These are phyloP conservation scores for Halocynthia aurantium DNA, from an alignment of 23 tunicate species.

Conservation along the genomic window DNA sequence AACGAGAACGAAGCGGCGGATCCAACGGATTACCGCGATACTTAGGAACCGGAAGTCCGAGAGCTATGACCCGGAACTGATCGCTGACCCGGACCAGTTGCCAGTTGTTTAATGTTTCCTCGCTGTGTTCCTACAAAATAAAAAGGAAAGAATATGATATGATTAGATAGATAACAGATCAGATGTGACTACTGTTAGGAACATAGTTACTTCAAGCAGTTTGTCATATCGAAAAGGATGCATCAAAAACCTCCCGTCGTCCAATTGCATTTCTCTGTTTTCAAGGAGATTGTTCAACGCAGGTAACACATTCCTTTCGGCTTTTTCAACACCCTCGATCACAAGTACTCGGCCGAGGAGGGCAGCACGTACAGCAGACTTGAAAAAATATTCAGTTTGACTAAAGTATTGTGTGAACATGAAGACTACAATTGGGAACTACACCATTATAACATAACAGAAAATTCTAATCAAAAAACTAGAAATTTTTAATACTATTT, in stretches of 20 bases:
- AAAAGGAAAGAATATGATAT: background rate
- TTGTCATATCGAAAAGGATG: slow-evolving; percentile 77
- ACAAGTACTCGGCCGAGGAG: slow-evolving; percentile 69
- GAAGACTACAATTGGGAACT: too few relatives aligned
- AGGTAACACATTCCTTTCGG: slow-evolving; percentile 91
- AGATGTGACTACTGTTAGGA: background rate
- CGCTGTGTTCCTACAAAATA: slow-evolving; percentile 57
- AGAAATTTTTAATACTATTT: too few relatives aligned
- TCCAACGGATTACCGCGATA: slow-evolving; percentile 88
- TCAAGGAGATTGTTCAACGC: slow-evolving; percentile 89
- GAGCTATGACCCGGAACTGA: slow-evolving; percentile 81
- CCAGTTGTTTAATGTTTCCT: slow-evolving; percentile 86
- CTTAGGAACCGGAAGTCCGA: slow-evolving; percentile 93
- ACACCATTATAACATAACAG: too few relatives aligned
- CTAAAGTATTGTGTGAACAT: too few relatives aligned
- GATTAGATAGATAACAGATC: too few relatives aligned
- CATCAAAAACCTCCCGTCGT: slow-evolving; percentile 94
- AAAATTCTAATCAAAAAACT: too few relatives aligned
- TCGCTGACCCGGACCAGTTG: slow-evolving; percentile 86
- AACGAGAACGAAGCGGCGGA: slow-evolving; percentile 92
- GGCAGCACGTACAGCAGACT: slow-evolving; percentile 95
- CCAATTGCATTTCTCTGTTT: slow-evolving; percentile 94
- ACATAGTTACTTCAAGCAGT: slow-evolving; percentile 34
- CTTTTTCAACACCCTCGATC: slow-evolving; percentile 89
- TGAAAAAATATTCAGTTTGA: background rate